Conservation (phyloP, 2,113 vertebrate species). For the Tursiops truncatus region DNA sequence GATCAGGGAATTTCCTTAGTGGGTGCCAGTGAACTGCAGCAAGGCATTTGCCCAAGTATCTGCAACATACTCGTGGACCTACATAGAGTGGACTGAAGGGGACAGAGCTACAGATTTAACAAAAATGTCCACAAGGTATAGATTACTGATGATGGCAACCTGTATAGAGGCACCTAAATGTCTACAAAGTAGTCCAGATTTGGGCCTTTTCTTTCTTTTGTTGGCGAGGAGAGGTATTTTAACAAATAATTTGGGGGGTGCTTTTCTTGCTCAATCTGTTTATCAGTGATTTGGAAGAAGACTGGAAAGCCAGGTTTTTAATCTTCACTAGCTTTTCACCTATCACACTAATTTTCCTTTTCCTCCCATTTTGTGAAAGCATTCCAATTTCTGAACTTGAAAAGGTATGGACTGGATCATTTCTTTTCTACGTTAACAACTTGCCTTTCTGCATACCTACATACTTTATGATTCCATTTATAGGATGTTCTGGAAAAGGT, state of each 20-base stretch:
- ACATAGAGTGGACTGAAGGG: background rate
- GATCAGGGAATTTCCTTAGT: background rate
- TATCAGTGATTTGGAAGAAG: background rate
- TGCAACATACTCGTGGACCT: background rate
- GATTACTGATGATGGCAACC: background rate
- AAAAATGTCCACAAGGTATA: background rate
- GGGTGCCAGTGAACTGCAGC: background rate
- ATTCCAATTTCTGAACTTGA: background rate
- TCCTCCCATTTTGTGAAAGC: background rate
- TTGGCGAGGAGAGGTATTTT: background rate
- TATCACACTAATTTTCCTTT: background rate
- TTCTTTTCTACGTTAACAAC: background rate
- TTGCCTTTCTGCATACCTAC: background rate
- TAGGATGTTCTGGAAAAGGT: conserved; percentile 1
- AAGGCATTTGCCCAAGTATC: background rate
- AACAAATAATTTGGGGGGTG: background rate
- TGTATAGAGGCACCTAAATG: background rate
- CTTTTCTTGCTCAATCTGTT: background rate
- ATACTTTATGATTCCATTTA: background rate
- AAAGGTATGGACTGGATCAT: background rate
- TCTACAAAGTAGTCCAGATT: background rate
- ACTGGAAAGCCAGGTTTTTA: background rate
- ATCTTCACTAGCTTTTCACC: background rate
- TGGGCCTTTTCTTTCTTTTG: background rate
- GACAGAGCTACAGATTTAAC: background rate